Evolutionary conservation across 2,113 vertebrate species (phyloP).

Genomic region (Noctilio leporinus): DNA sequence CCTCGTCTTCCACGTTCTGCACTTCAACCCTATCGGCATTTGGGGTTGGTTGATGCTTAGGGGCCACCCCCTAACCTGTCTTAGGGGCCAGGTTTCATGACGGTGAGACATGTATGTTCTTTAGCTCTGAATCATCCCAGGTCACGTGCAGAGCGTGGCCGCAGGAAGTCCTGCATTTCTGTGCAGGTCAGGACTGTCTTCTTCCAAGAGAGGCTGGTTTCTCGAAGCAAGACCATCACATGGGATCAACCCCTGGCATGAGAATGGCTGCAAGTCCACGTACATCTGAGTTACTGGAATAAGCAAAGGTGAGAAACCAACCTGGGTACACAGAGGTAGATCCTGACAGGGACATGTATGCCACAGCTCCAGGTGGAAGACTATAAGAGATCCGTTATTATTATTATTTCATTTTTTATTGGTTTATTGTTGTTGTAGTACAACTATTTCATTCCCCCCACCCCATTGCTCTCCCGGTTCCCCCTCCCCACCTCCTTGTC

Average conservation of each 20-base stretch:
- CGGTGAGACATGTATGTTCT: rapidly evolving
- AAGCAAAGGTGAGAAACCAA: not conserved
- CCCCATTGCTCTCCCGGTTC: too few relatives aligned
- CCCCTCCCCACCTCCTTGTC: too few relatives aligned
- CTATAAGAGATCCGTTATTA: too few relatives aligned
- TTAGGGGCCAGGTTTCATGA: rapidly evolving
- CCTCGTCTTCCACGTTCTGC: too few relatives aligned
- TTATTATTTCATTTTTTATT: too few relatives aligned
- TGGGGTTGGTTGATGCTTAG: too few relatives aligned
- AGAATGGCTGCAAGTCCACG: not conserved
- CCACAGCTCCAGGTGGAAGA: not conserved
- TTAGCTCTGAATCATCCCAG: not conserved
- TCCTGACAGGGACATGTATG: rapidly evolving
- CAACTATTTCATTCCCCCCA: too few relatives aligned
- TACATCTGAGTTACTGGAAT: not conserved
- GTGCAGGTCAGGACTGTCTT: rapidly evolving
- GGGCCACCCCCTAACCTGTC: too few relatives aligned
- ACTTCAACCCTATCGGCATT: too few relatives aligned
- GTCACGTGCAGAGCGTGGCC: not conserved
- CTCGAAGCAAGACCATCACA: not conserved
- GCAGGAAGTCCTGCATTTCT: not conserved
- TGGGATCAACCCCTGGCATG: not conserved
- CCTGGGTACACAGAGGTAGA: not conserved
- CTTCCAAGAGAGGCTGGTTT: not conserved
- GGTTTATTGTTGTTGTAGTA: too few relatives aligned